Conservation (phyloP, 2,797 vertebrate species). For the Anguilla anguilla region DNA sequence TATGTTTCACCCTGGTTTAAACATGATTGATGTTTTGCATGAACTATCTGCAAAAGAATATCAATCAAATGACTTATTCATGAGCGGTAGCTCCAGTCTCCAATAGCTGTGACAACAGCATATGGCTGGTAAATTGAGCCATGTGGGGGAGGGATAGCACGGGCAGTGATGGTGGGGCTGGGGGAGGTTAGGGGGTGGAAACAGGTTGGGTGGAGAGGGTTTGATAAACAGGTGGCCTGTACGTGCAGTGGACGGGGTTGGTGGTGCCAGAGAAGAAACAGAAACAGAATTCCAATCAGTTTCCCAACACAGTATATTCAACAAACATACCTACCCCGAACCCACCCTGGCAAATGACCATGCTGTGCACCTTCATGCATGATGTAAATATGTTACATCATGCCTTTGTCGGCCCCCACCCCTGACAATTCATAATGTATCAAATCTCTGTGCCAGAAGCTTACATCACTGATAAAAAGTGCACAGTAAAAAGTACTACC, state of each 20-base stretch:
- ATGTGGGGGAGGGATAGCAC: constrained; percentile 56
- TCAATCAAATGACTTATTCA: constrained; percentile 72
- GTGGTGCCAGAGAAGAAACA: constrained; percentile 31
- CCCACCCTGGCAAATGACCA: constrained; percentile 6
- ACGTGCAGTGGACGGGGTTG: constrained; percentile 53
- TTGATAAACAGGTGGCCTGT: constrained; percentile 73
- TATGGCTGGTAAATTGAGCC: constrained; percentile 79
- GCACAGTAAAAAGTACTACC: background rate
- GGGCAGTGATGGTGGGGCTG: background rate
- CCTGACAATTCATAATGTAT: constrained; percentile 36
- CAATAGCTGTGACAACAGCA: constrained; percentile 67
- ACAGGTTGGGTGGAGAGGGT: constrained; percentile 30
- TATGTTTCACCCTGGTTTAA: constrained; percentile 54
- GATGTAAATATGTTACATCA: background rate
- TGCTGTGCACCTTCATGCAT: background rate
- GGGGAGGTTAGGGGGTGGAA: constrained; percentile 31
- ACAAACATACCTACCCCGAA: background rate
- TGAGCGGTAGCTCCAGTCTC: constrained; percentile 57
- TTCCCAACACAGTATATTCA: constrained; percentile 17
- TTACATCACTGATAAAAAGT: constrained; percentile 18
- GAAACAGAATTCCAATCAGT: constrained; percentile 26
- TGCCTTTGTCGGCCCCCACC: background rate
- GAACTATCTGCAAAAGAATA: constrained; percentile 58
- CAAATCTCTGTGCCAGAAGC: constrained; percentile 36
- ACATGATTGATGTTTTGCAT: constrained; percentile 65